These are phyloP conservation scores for Blastobasis adustella DNA, from an alignment of 2,888 invertebrate genomes.

Conservation along the genomic window DNA sequence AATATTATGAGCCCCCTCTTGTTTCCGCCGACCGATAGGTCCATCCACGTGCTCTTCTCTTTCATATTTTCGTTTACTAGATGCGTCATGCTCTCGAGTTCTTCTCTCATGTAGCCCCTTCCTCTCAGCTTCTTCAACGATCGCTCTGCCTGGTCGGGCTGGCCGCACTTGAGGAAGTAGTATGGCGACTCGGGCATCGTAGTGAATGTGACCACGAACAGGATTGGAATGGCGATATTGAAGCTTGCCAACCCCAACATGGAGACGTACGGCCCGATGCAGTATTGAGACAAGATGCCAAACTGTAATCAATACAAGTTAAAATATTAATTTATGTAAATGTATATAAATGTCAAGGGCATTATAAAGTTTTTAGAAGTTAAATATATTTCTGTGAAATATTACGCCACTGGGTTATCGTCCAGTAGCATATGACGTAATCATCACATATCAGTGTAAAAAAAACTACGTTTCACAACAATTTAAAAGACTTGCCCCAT, in stretches of 20 bases:
- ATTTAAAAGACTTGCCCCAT: no score
- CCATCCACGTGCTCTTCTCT: slow-evolving; percentile 62
- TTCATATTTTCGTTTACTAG: slow-evolving; percentile 71
- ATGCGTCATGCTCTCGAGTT: slow-evolving; percentile 69
- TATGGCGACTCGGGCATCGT: slow-evolving; percentile 81
- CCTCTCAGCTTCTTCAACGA: slow-evolving; percentile 75
- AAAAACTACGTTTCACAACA: no score
- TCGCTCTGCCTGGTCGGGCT: slow-evolving; percentile 66
- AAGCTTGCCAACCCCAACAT: slow-evolving; percentile 73
- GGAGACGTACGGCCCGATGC: slow-evolving; percentile 74
- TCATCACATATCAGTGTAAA: no score
- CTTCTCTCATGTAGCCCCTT: slow-evolving; percentile 66
- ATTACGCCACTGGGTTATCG: no score
- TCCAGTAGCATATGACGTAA: no score
- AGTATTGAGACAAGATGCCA: slow-evolving; percentile 66
- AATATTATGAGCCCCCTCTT: slow-evolving; percentile 75
- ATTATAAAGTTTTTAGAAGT: no score
- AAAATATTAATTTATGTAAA: slow-evolving; percentile 4
- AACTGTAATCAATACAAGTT: slow-evolving; percentile 6
- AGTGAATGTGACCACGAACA: slow-evolving; percentile 72
- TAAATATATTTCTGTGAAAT: no score
- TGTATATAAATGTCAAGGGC: no score
- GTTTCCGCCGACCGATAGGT: slow-evolving; percentile 63
- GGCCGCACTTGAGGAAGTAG: slow-evolving; percentile 65
- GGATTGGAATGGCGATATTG: slow-evolving; percentile 69